Evolutionary conservation across 2,797 vertebrate genomes (phyloP).

Genomic region (Poeciliopsis paucimaculata): DNA sequence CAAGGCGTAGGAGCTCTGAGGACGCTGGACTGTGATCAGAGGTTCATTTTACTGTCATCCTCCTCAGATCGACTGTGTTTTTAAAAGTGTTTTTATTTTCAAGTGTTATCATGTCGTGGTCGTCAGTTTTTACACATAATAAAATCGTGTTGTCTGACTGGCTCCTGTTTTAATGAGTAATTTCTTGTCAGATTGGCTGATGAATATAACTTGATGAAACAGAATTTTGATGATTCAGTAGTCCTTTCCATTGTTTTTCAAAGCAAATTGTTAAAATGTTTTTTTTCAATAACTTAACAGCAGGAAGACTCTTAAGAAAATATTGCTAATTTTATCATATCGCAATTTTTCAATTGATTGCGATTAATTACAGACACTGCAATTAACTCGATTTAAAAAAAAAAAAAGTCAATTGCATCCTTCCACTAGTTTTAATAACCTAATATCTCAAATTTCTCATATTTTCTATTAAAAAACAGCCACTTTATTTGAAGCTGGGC

Average conservation of each 20-base stretch:
- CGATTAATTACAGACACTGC: too few species aligned
- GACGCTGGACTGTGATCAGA: slow-evolving; percentile 6
- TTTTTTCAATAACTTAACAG: too few species aligned
- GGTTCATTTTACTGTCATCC: slow-evolving; percentile 12
- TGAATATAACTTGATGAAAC: too few species aligned
- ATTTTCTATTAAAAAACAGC: neutral
- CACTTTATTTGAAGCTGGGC: neutral
- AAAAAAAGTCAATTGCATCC: too few species aligned
- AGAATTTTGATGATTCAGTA: neutral
- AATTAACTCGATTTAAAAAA: too few species aligned
- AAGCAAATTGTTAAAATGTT: neutral
- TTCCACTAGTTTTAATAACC: too few species aligned
- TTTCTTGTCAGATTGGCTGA: too few species aligned
- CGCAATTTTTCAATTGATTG: too few species aligned
- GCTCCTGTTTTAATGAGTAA: slow-evolving; percentile 3
- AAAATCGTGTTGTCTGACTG: slow-evolving; percentile 37
- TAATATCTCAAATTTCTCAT: too few species aligned
- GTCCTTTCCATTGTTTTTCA: neutral
- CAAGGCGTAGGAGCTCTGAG: slow-evolving; percentile 82
- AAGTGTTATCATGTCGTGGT: slow-evolving; percentile 32
- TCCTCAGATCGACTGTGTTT: slow-evolving; percentile 19
- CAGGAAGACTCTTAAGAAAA: too few species aligned
- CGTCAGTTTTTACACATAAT: slow-evolving; percentile 32
- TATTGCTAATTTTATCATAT: too few species aligned
- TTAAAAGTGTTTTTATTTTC: slow-evolving; percentile 38